A percentile compares a stretch with the other conserved stretches of the same genome.
Evolutionary conservation across 2,888 invertebrate genomes (phyloP).

Genomic region (Eudasyphora cyanicolor): DNA sequence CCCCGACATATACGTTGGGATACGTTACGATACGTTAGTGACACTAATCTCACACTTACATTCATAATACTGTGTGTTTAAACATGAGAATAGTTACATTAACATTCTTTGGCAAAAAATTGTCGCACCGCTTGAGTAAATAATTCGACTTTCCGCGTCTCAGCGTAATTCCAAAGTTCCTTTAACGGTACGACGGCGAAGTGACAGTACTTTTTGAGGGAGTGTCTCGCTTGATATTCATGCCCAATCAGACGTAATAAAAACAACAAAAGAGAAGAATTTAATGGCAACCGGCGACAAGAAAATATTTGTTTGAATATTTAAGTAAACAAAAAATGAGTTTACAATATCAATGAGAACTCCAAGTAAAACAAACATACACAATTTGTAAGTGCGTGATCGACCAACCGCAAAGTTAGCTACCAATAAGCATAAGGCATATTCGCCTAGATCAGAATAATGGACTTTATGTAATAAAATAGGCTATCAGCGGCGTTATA

Average conservation of each 20-base stretch:
- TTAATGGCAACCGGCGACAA: slow-evolving; percentile 50
- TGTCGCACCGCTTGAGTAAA: neutral
- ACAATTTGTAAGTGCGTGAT: neutral
- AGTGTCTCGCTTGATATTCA: slow-evolving; percentile 46
- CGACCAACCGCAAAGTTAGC: neutral
- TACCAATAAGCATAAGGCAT: no score
- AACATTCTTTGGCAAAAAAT: neutral
- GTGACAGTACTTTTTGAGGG: slow-evolving; percentile 46
- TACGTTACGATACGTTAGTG: no score
- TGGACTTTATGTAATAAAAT: no score
- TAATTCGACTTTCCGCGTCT: neutral
- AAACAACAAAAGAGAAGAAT: slow-evolving; percentile 39
- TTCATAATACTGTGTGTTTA: no score
- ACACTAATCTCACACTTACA: no score
- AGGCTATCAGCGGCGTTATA: no score
- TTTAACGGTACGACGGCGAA: slow-evolving; percentile 53
- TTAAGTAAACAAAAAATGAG: slow-evolving; percentile 43
- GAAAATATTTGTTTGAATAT: slow-evolving; percentile 32
- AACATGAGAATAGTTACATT: neutral
- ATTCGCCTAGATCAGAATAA: no score
- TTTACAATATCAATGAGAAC: neutral
- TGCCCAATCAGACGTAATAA: slow-evolving; percentile 17
- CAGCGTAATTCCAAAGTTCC: slow-evolving; percentile 46
- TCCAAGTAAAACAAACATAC: slow-evolving; percentile 21
- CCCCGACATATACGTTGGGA: no score